These are phyloP conservation scores for Aleiodes sp. DNA, from an alignment of 1,140 invertebrate genomes.

Conservation along the genomic window DNA sequence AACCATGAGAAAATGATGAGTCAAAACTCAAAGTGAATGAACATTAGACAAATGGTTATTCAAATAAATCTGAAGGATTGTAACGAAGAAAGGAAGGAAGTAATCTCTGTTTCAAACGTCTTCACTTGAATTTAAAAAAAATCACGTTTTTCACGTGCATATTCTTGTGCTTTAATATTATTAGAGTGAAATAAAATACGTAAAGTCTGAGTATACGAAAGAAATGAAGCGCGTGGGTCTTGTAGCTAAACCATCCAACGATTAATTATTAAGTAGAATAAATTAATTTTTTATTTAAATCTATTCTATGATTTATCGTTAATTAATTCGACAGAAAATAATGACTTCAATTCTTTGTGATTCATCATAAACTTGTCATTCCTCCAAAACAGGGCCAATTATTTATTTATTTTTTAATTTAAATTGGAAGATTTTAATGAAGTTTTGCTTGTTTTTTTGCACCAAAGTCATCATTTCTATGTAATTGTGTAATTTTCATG, in stretches of 20 bases:
- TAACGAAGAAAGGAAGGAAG: background rate
- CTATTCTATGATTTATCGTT: background rate
- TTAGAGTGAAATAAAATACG: conserved; percentile 8
- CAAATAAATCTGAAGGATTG: background rate
- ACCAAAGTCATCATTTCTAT: background rate
- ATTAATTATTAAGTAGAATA: conserved; percentile 20
- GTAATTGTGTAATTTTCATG: conserved; percentile 7
- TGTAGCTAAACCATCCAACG: conserved; percentile 26
- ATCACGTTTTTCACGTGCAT: background rate
- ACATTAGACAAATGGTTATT: background rate
- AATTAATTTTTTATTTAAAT: background rate
- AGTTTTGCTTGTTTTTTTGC: background rate
- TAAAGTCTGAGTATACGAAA: conserved; percentile 34
- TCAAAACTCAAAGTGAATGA: too few species aligned
- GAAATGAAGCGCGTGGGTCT: conserved; percentile 18
- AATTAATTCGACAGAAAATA: background rate
- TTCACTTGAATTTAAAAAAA: background rate
- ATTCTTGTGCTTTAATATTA: conserved; percentile 27
- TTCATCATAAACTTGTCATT: conserved; percentile 19
- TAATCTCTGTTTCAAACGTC: background rate
- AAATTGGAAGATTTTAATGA: background rate
- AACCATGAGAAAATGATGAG: background rate
- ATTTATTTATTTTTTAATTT: background rate
- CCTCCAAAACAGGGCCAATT: conserved; percentile 26
- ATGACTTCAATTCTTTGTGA: background rate